Evolutionary conservation across 2,113 vertebrate species (phyloP).

Genomic region (Percina caprodes): DNA sequence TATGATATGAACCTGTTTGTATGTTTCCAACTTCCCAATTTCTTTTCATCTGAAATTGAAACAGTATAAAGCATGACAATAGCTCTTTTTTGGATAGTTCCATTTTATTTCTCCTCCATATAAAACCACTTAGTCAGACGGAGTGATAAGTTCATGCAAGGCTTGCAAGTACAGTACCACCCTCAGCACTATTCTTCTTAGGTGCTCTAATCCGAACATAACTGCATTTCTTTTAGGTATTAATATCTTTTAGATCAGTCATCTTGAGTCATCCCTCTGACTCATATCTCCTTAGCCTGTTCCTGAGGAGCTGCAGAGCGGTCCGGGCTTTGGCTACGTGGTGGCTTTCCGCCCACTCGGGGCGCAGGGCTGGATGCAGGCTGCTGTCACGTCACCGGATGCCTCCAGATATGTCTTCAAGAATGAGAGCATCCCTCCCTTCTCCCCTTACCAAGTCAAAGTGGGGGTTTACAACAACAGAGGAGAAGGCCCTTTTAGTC

Average conservation of each 20-base stretch:
- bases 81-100: background rate
- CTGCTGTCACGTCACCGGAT: conserved; percentile 92
- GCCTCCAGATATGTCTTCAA: conserved; percentile 94
- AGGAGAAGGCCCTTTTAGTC: conserved; percentile 93
- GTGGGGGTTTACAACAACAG: conserved; percentile 97
- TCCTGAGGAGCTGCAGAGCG: conserved; percentile 94
- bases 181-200: conserved; percentile 26
- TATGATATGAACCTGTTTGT: background rate
- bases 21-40: background rate
- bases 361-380: conserved; percentile 94
- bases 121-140: conserved; percentile 39
- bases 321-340: conserved; percentile 95
- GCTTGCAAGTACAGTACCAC: conserved; percentile 36
- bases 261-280: conserved; percentile 54
- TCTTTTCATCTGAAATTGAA: background rate
- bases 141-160: conserved; percentile 25
- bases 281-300: conserved; percentile 86
- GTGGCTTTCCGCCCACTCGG: conserved; percentile 94
- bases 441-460: conserved; percentile 94
- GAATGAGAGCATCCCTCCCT: conserved; percentile 94
- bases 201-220: conserved; percentile 25
- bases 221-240: conserved; percentile 44
- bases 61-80: background rate
- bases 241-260: conserved; percentile 56
- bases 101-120: conserved; percentile 16